These are phyloP conservation scores for Indicator maculatus DNA, from an alignment of 2,113 vertebrate species.

Conservation along the genomic window DNA sequence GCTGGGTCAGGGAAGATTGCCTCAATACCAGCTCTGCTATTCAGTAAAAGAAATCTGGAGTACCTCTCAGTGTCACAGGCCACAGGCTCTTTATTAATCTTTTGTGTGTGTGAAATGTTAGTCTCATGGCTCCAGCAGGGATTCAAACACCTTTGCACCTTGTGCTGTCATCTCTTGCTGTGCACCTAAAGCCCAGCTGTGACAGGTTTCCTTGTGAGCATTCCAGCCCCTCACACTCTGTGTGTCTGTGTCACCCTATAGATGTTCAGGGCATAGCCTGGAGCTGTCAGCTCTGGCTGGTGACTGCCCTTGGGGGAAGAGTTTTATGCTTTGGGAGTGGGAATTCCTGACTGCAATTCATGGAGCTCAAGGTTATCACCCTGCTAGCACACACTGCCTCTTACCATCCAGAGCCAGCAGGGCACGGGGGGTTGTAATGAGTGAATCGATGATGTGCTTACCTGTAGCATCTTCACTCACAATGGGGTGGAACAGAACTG, in stretches of 20 bases:
- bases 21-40: not conserved
- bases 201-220: not conserved
- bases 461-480: not conserved
- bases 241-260: not conserved
- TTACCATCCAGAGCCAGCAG: not conserved
- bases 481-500: not conserved
- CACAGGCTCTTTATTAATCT: not conserved
- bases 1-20: not conserved
- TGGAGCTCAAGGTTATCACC: not conserved
- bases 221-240: not conserved
- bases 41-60: not conserved
- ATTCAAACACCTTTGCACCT: not conserved
- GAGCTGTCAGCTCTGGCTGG: not conserved
- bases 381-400: not conserved
- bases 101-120: not conserved
- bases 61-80: not conserved
- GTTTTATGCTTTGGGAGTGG: not conserved
- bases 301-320: not conserved
- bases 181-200: not conserved
- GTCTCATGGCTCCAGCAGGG: not conserved
- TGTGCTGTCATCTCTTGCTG: not conserved
- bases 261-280: accelerated
- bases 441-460: not conserved
- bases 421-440: accelerated
- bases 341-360: not conserved